Base-by-base conservation (phyloP, 2,113 vertebrate species). In the Phrynocephalus versicolor region DNA sequence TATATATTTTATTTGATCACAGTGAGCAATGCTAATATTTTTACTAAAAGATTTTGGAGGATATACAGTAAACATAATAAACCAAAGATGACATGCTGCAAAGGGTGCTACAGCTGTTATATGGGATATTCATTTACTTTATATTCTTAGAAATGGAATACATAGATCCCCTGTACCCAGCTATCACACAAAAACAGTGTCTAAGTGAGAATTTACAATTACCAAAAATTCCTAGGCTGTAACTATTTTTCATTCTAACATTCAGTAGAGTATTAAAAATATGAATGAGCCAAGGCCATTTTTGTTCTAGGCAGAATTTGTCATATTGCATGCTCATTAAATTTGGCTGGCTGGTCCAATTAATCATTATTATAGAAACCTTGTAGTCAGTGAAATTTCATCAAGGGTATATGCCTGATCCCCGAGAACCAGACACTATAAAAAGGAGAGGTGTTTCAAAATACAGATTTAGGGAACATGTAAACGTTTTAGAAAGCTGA, bases 51-150 rank as follows among this genome's bases (percentile, higher is more conserved):
- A 89, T 79, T 82, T 67, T 16, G 57, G 78, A 39, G 19, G 33
- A n/a, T n/a, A n/a, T n/a, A n/a, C n/a, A n/a, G n/a, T n/a, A 79
- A 92, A 88, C 60, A 7, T 12, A 84, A 74, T 79, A 84, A 88
- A 80, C 35, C 60, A 85, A 78, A 58, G 19, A 82, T 57, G 74
- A 39, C 18, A 65, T 57, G 23, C 60, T 88, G 78, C 41, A 79
- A 82, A 82, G 41, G n/a, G 35, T 33, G 58, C 73, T 73, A 25
- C 37, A 88, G 79, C 65, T 88, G 57, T 72, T 77, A 23, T 71
- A 15, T 57, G 45, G 58, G 27, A 51, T 25, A 3, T 51, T 79
- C 45, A 35, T 73, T 71, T 45, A 58, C 21, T 88, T 71, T 77
- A 71, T 51, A 76, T 27, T 39, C 21, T 69, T 75, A 81, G 51